Evolutionary conservation across 2,888 invertebrate species (phyloP).

Genomic region (Agrochola macilenta): DNA sequence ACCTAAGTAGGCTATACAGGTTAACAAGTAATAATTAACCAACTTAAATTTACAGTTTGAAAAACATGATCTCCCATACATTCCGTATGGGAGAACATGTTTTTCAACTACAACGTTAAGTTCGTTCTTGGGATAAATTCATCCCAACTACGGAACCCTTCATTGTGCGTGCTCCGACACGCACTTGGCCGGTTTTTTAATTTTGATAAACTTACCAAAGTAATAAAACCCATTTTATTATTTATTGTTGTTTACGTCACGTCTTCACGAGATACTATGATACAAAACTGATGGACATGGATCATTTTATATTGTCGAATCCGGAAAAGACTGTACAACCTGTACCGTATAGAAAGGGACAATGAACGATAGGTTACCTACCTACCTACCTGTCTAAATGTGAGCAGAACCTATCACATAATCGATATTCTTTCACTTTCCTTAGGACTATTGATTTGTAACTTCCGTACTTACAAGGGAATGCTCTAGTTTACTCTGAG

Average conservation of each 20-base stretch:
- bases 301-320: constrained; percentile 82
- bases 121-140: too few relatives aligned
- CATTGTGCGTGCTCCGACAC: too few relatives aligned
- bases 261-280: constrained; percentile 72
- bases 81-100: too few relatives aligned
- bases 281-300: constrained; percentile 64
- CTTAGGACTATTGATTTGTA: constrained; percentile 3
- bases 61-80: too few relatives aligned
- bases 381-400: constrained; percentile 56
- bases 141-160: too few relatives aligned
- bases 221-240: constrained; percentile 76
- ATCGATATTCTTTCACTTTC: constrained; percentile 68
- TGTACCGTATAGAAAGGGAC: constrained; percentile 81
- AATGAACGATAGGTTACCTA: constrained; percentile 56
- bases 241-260: constrained; percentile 61
- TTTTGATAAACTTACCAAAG: constrained; percentile 75
- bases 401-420: constrained; percentile 63
- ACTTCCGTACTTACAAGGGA: not conserved
- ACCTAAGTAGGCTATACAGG: too few relatives aligned
- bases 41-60: too few relatives aligned
- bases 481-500: constrained; percentile 3
- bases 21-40: too few relatives aligned
- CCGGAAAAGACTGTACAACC: constrained; percentile 77
- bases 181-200: too few relatives aligned
- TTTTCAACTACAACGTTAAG: too few relatives aligned